These are phyloP conservation scores for Chironomus striatipennis DNA, from an alignment of 1,140 invertebrate species.

Conservation along the genomic window DNA sequence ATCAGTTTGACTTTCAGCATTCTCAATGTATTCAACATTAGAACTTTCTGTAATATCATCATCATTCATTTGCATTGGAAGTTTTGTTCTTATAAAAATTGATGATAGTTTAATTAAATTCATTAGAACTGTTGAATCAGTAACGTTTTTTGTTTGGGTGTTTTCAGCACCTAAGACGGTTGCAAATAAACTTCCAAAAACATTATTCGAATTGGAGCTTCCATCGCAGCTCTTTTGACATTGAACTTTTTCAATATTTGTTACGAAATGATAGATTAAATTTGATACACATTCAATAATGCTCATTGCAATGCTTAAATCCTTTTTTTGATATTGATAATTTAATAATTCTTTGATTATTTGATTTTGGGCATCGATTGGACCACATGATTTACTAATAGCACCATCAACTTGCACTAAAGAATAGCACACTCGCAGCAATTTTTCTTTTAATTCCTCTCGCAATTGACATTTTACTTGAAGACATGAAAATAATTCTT, in stretches of 20 bases:
- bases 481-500: slow-evolving; percentile 61
- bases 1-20: slow-evolving; percentile 56
- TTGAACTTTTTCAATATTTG: slow-evolving; percentile 49
- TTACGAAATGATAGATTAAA: slow-evolving; percentile 50
- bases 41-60: slow-evolving; percentile 24
- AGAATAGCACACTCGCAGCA: slow-evolving; percentile 61
- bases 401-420: slow-evolving; percentile 62
- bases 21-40: slow-evolving; percentile 23
- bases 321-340: slow-evolving; percentile 56
- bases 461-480: slow-evolving; percentile 61
- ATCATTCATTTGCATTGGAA: slow-evolving; percentile 40
- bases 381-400: slow-evolving; percentile 60
- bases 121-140: slow-evolving; percentile 58
- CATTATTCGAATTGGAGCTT: slow-evolving; percentile 35
- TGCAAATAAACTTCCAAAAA: slow-evolving; percentile 58
- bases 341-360: slow-evolving; percentile 57
- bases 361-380: slow-evolving; percentile 71
- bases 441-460: slow-evolving; percentile 54
- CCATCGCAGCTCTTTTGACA: slow-evolving; percentile 44
- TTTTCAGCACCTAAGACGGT: slow-evolving; percentile 54
- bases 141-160: slow-evolving; percentile 47
- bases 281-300: slow-evolving; percentile 62
- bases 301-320: slow-evolving; percentile 62
- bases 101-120: slow-evolving; percentile 56
- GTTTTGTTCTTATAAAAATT: slow-evolving; percentile 58